Base-by-base conservation (phyloP, 2,797 vertebrate genomes). In the Nothura maculosa region DNA sequence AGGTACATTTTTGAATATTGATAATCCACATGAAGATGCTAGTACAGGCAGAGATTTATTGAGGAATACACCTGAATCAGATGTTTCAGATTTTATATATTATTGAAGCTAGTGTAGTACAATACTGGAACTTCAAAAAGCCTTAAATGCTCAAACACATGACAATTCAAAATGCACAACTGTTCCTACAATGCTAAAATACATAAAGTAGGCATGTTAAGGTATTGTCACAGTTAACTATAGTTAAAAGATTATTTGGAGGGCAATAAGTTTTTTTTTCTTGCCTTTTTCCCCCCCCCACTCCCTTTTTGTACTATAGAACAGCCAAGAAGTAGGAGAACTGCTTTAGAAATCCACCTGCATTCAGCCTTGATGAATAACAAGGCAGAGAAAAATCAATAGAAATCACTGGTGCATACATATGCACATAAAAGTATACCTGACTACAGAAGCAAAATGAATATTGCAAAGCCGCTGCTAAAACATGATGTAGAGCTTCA, bases 1-100 rank as follows among this genome's bases (percentile, higher is more conserved):
- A 87, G 50, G 28, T 62, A 91, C 45, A 61, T 48, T 91, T 75
- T 9, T 85, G 92, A 92, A 96, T 96, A 91, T 85, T 85, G 92
- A 92, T 89, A 75, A 32, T 62, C 36, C 76, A 85, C 61, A 64
- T 34, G 55, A 85, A 87, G 42, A 87, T 8, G 88, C 12, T 69
- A 75, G 48, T 36, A 67, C 28, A 76, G 40, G 15, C 63, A 13
- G 3, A 13, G 3, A 74, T 52, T 54, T 58, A 61, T 15, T 28
- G 69, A 90, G 74, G 80, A 77, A 61, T 16, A 69, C 22, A 6
- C 28, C 55, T 72, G 76, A 68, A 89, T 68, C 3, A 85, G 66
- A 77, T 55, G 52, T 43, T 69, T 55, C 18, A 30, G 28, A 24
- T 40, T 85, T 85, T 54, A 81, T 64, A 15, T n/a, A 67, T 27